Base-by-base conservation (phyloP, 2,797 vertebrate species). In the Rhabdomys pumilio region DNA sequence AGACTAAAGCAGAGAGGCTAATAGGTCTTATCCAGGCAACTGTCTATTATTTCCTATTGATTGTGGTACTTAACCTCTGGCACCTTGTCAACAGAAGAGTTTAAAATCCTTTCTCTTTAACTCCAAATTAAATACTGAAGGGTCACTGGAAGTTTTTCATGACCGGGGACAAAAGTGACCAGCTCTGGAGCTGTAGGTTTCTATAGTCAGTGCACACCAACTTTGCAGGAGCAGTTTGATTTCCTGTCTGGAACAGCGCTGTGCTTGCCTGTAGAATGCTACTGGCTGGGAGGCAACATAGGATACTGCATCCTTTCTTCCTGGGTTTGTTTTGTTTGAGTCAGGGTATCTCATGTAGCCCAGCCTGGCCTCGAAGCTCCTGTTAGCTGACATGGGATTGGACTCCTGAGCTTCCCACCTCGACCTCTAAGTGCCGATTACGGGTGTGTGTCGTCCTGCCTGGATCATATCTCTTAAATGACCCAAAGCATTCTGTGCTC, bases 101-200 rank as follows among this genome's bases (percentile, higher is more conserved):
- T 44, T 88, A 83, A 73, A 76, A 86, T 73, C 3, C 55, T 13
- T 95, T 91, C 72, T 38, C 55, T 94, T 65, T 1, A 85, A 73
- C 81, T 95, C 79, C 76, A 73, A 53, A 90, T 82, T 14, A 53
- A 88, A 85, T 63, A 47, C 26, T 63, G 1, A 14, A 81, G 89
- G 61, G 67, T 38, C 63, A 47, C 31, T 1, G 59, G 24, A 65
- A 50, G 29, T 53, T 92, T 61, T 34, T 80, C 44, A 29, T 76
- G 29, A 79, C 15, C 81, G 41, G 67, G 55, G 3, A 65, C 6
- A 69, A 88, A 82, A 59, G 50, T 15, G 14, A 50, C 34, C 24
- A 67, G 6, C 75, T 47, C 0, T 12, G 77, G 38, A 73, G 31
- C 9, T 84, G 55, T 10, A 44, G 14, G 41, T 29, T 15, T 83